Percentiles rank a stretch among this genome's conserved stretches.
phyloP scores from a whole-genome alignment of 2,113 vertebrate species.

The Oncorhynchus gorbuscha region DNA sequence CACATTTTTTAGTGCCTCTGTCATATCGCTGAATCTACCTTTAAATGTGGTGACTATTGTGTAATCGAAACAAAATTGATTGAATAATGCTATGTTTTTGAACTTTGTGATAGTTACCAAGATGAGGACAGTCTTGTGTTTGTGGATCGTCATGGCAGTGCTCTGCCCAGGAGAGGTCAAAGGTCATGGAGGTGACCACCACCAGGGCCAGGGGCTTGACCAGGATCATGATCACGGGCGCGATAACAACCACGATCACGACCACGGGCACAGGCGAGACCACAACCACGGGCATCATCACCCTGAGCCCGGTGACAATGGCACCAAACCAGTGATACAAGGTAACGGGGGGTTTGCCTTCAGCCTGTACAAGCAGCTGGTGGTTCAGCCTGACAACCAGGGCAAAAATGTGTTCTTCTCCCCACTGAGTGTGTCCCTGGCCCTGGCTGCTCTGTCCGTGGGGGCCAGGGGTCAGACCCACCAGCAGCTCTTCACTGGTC shows the following conservation, averaged over 20 bases:
- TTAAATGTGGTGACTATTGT: no score
- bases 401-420: conserved; percentile 81
- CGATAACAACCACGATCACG: not conserved
- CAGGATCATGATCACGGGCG: not conserved
- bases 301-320: not conserved
- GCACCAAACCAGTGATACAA: not conserved
- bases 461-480: conserved; percentile 69
- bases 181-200: conserved; percentile 3
- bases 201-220: not conserved
- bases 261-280: not conserved
- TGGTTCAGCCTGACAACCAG: conserved; percentile 34
- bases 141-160: conserved; percentile 7
- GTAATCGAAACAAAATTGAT: not conserved
- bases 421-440: conserved; percentile 71
- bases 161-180: not conserved
- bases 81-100: not conserved
- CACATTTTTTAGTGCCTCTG: no score
- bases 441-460: conserved; percentile 72
- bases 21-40: no score
- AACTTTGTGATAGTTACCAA: conserved; percentile 1
- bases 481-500: conserved; percentile 64
- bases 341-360: conserved; percentile 70
- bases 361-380: conserved; percentile 70
- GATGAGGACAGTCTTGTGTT: conserved; percentile 14
- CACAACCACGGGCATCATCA: not conserved